Conservation (phyloP, 2,888 invertebrate species). For the Nomada hirtipes region DNA sequence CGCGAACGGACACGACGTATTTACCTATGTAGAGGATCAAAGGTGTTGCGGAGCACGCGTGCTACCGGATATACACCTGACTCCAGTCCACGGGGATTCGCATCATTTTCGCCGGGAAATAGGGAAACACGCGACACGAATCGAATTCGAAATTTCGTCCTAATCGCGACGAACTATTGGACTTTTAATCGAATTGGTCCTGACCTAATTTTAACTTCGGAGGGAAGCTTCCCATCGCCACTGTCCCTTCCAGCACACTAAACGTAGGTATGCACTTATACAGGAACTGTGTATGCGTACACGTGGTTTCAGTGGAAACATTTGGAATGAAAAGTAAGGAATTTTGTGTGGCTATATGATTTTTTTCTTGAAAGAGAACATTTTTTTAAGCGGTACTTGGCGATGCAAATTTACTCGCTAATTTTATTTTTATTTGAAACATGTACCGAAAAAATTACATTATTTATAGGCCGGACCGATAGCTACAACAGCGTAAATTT, state of each 20-base stretch:
- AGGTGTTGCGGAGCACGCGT: conserved; percentile 45
- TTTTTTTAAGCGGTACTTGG: no score
- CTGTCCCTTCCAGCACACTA: neutral
- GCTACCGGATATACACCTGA: conserved; percentile 37
- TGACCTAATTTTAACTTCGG: conserved; percentile 17
- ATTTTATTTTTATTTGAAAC: no score
- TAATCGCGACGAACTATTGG: conserved; percentile 2
- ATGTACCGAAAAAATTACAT: no score
- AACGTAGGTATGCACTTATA: no score
- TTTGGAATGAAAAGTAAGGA: neutral
- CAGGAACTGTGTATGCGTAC: no score
- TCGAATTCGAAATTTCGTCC: neutral
- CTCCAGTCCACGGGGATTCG: conserved; percentile 11
- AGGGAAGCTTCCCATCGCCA: neutral
- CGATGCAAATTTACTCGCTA: no score
- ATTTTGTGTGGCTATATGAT: neutral
- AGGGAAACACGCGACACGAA: neutral
- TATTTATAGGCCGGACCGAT: no score
- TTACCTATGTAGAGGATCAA: conserved; percentile 49
- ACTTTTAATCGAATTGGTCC: neutral
- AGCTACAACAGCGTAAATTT: no score
- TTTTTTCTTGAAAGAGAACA: neutral
- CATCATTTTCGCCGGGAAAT: neutral
- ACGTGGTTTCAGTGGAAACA: neutral
- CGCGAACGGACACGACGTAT: conserved; percentile 13